Percentiles rank a stretch among this genome's conserved stretches.
Evolutionary conservation across 2,797 vertebrate species (phyloP).

Genomic region (Myotis vivesi): DNA sequence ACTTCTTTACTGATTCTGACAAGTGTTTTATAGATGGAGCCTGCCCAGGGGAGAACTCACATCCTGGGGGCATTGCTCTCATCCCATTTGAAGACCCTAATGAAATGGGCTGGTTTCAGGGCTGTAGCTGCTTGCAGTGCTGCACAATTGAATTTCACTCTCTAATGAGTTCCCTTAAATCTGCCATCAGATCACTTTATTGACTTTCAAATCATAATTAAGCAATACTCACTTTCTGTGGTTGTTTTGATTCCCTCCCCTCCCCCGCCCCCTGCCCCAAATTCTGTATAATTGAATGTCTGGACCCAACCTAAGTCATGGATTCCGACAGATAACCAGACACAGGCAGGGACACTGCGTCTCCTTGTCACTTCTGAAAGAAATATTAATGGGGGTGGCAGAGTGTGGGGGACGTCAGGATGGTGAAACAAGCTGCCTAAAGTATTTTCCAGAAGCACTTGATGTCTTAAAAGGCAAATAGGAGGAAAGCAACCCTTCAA

Average conservation of each 20-base stretch:
- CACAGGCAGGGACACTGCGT: slow-evolving; percentile 68
- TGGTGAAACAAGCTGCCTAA: slow-evolving; percentile 61
- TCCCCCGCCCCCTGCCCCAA: fast-evolving
- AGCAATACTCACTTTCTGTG: slow-evolving; percentile 80
- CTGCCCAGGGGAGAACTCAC: background rate
- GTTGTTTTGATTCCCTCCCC: slow-evolving; percentile 61
- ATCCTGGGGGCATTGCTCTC: slow-evolving; percentile 59
- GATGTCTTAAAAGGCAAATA: slow-evolving; percentile 78
- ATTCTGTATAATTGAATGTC: slow-evolving; percentile 53
- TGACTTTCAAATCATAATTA: slow-evolving; percentile 85
- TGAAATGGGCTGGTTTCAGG: slow-evolving; percentile 79
- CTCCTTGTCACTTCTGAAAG: slow-evolving; percentile 74
- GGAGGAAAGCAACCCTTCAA: slow-evolving; percentile 81
- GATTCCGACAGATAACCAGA: slow-evolving; percentile 74
- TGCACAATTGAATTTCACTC: slow-evolving; percentile 80
- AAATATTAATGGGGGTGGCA: slow-evolving; percentile 62
- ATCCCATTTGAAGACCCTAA: slow-evolving; percentile 82
- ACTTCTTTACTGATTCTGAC: background rate
- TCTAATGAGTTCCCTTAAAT: slow-evolving; percentile 87
- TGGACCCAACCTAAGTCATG: slow-evolving; percentile 48
- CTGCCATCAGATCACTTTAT: slow-evolving; percentile 87
- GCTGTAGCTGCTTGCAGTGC: slow-evolving; percentile 75
- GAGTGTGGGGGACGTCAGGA: background rate
- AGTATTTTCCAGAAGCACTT: slow-evolving; percentile 79
- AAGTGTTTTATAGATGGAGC: slow-evolving; percentile 52